Evolutionary conservation across 2,797 vertebrate genomes (phyloP).

Genomic region (Cygnus olor): DNA sequence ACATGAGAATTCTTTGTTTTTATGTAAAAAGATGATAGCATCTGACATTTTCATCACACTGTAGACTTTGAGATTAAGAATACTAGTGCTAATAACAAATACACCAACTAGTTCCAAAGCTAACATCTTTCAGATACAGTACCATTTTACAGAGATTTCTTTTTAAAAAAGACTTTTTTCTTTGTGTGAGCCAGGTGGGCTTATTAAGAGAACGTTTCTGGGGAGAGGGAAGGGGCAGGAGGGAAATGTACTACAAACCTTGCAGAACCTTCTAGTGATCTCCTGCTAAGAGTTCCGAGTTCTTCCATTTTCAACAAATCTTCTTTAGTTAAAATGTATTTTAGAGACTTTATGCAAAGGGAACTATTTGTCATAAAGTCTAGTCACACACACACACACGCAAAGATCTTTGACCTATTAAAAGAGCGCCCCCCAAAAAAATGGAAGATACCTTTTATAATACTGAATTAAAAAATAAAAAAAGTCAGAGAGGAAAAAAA

Average conservation of each 20-base stretch:
- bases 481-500: constrained; percentile 4
- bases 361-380: constrained; percentile 66
- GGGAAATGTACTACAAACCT: constrained; percentile 33
- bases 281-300: constrained; percentile 37
- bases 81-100: constrained; percentile 72
- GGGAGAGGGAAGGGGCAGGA: background rate
- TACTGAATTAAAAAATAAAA: constrained; percentile 70
- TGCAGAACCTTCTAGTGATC: background rate
- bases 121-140: constrained; percentile 63
- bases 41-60: constrained; percentile 56
- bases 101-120: constrained; percentile 67
- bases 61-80: constrained; percentile 64
- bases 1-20: constrained; percentile 35
- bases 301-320: constrained; percentile 9
- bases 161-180: background rate
- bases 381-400: constrained; percentile 21
- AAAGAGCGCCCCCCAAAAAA: background rate
- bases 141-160: constrained; percentile 54
- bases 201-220: constrained; percentile 39
- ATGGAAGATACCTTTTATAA: constrained; percentile 63
- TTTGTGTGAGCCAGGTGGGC: constrained; percentile 46
- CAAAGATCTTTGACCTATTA: constrained; percentile 70
- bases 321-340: constrained; percentile 15
- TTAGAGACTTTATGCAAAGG: constrained; percentile 67
- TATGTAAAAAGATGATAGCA: constrained; percentile 57